A percentile compares a stretch with the other conserved stretches of the same genome.
Conservation (phyloP, 35 echinoderm and acorn worm species). For the Eucidaris tribuloides region DNA sequence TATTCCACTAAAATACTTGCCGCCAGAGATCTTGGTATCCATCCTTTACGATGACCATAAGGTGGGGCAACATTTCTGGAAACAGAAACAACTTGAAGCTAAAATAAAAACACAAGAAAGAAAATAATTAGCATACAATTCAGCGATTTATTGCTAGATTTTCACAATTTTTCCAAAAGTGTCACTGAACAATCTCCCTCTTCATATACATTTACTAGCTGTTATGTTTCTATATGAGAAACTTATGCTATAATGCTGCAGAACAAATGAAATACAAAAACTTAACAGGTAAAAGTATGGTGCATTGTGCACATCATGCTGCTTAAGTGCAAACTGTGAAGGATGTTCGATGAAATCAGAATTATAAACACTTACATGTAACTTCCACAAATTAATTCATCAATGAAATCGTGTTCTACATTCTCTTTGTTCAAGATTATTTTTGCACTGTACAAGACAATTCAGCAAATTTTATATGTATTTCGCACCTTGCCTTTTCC, state of each 20-base stretch:
- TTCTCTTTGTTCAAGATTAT: too few relatives aligned
- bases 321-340: too few relatives aligned
- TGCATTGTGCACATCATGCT: not conserved
- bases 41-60: conserved; percentile 92
- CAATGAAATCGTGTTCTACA: too few relatives aligned
- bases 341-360: too few relatives aligned
- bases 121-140: not conserved
- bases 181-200: not conserved
- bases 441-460: too few relatives aligned
- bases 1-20: conserved; percentile 36
- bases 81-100: conserved; percentile 78
- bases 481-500: too few relatives aligned
- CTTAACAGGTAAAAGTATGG: not conserved
- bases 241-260: not conserved
- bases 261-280: not conserved
- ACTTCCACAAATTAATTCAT: too few relatives aligned
- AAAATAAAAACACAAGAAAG: not conserved
- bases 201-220: not conserved
- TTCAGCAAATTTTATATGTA: too few relatives aligned
- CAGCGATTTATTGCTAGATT: not conserved
- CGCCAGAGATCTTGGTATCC: conserved; percentile 64
- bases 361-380: too few relatives aligned
- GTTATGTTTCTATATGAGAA: not conserved
- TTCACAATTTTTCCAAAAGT: too few relatives aligned
- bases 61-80: conserved; percentile 82